A percentile compares a stretch with the other conserved stretches of the same genome.
Conservation (phyloP, 2,888 invertebrate species). For the Drosophila fulvimacula region DNA sequence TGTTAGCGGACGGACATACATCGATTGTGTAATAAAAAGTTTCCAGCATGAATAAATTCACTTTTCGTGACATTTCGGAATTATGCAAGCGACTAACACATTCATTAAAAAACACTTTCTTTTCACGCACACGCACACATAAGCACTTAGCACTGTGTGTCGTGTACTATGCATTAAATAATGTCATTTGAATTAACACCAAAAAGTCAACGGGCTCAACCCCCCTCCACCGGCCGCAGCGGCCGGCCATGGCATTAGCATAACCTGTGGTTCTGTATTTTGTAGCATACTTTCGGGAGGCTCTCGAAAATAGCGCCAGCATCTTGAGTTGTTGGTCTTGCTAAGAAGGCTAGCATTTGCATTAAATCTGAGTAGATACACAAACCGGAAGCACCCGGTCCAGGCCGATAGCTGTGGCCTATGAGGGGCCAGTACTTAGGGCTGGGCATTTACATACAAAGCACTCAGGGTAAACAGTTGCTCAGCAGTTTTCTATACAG, state of each 20-base stretch:
- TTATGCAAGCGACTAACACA: constrained; percentile 74
- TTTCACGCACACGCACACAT: constrained; percentile 51
- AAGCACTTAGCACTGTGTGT: constrained; percentile 35
- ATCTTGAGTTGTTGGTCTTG: constrained; percentile 25
- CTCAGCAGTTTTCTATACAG: not conserved
- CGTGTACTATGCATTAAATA: constrained; percentile 75
- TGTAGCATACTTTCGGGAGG: constrained; percentile 62
- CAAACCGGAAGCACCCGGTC: constrained; percentile 38
- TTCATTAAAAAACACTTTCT: constrained; percentile 76
- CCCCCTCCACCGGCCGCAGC: constrained; percentile 1
- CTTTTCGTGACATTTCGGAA: constrained; percentile 48
- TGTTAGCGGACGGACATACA: constrained; percentile 13
- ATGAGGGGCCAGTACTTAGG: constrained; percentile 30
- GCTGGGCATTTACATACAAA: constrained; percentile 43
- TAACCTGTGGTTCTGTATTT: constrained; percentile 49
- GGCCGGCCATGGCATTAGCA: constrained; percentile 55
- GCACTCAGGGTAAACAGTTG: not conserved
- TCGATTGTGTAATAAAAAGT: constrained; percentile 52
- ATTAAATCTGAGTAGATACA: constrained; percentile 41
- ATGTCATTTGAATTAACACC: constrained; percentile 78
- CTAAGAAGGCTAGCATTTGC: constrained; percentile 76
- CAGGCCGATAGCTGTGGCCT: constrained; percentile 28
- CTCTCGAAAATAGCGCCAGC: constrained; percentile 39
- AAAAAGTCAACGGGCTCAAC: constrained; percentile 26
- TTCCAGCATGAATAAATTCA: constrained; percentile 44